A percentile compares a stretch with the other conserved stretches of the same genome.
phyloP scores from a whole-genome alignment of 1,140 invertebrate species.

The Drosophila nebulosa region DNA sequence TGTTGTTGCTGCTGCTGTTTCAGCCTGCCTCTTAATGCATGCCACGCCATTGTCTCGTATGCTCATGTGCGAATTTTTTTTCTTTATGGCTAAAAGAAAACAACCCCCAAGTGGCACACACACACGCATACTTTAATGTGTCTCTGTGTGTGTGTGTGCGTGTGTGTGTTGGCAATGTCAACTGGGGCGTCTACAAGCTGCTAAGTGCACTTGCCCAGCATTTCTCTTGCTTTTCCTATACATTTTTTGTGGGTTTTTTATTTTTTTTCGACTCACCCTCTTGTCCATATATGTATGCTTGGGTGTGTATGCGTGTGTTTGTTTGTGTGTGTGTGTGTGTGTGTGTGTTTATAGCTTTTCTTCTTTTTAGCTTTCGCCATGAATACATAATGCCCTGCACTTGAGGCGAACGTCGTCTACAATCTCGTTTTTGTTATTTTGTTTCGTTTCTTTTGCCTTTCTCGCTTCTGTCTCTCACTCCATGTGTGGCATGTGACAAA shows the following conservation, averaged over 20 bases:
- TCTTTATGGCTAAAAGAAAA: conserved; percentile 68
- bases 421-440: neutral
- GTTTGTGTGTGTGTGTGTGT: neutral
- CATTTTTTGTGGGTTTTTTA: conserved; percentile 8
- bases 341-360: conserved; percentile 7
- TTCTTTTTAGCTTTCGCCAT: conserved; percentile 46
- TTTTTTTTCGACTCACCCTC: conserved; percentile 9
- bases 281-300: neutral
- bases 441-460: neutral
- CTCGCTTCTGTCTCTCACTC: neutral
- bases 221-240: conserved; percentile 51
- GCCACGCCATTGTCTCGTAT: conserved; percentile 57
- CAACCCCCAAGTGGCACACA: conserved; percentile 66
- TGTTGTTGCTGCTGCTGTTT: neutral
- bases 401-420: conserved; percentile 52
- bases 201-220: conserved; percentile 74
- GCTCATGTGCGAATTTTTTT: conserved; percentile 68
- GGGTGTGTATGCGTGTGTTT: neutral
- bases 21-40: neutral
- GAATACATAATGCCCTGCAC: conserved; percentile 76
- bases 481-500: conserved; percentile 42
- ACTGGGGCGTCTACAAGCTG: conserved; percentile 76
- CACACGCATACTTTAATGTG: conserved; percentile 12
- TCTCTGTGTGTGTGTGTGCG: conserved; percentile 16
- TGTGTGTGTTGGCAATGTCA: conserved; percentile 63